Base-by-base conservation (phyloP, 2,113 vertebrate species). In the Aegotheles bennettii region DNA sequence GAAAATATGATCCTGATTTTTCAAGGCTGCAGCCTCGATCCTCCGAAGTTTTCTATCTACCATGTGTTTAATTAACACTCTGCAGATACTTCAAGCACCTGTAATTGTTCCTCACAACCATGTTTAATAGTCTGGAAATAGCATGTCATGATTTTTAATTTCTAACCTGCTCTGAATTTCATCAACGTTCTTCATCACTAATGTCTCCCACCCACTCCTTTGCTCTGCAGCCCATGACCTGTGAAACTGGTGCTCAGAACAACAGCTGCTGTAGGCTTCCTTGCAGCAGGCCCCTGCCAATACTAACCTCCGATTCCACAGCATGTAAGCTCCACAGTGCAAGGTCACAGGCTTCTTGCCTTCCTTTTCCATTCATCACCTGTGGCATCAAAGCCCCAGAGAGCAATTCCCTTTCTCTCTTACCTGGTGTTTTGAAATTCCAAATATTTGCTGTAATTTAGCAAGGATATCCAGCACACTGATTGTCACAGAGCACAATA, bases 111-210 rank as follows among this genome's bases (percentile, higher is more conserved):
- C 77, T 86, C 40, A 74, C 35, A 36, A 48, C 51, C 40, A 78
- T 31, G 35, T 89, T 95, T 95, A 95, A 89, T 91, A 94, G 75
- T 29, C 45, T 96, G 57, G 75, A 97, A 97, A 96, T 87, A 70
- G 81, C 33, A 61, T 68, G 13, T 68, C 36, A 79, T 86, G 80
- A 96, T 96, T 77, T 93, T 92, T 89, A 91, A 95, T 90, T 89
- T 87, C 89, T 86, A 51, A 84, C 61, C 65, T 53, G 35, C 36
- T 75, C 76, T 90, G 48, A 83, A 95, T 96, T 95, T 89, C 23
- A 78, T 87, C 77, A 67, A 3, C 26, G 29, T 94, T 93, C 73
- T 95, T 84, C 64, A 64, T 18, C 3, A 8, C 11, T 81, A 59
- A 61, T 82, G 14, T 91, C 38, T 51, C 1, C 1, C 8, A 57